Percentiles rank a stretch among this genome's conserved stretches.
Evolutionary conservation across 2,888 invertebrate genomes (phyloP).

Genomic region (Tetranychus piercei): DNA sequence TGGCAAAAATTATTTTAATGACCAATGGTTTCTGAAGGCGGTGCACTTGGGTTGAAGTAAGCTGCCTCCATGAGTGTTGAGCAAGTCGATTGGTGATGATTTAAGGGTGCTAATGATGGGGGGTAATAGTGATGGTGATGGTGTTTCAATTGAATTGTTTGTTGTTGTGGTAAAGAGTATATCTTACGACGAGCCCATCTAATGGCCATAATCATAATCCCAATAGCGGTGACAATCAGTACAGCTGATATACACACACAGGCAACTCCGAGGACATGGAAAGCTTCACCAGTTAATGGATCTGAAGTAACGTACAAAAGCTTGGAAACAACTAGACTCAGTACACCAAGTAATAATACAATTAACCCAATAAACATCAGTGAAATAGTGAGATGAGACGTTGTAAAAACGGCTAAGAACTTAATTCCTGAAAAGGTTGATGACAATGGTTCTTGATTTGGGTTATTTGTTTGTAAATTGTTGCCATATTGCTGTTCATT

Average conservation of each 20-base stretch:
- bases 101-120: neutral
- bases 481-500: neutral
- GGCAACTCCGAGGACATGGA: neutral
- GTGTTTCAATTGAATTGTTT: neutral
- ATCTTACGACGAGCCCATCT: neutral
- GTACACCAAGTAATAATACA: neutral
- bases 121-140: neutral
- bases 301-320: neutral
- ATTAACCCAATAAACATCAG: neutral
- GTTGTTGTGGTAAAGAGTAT: neutral
- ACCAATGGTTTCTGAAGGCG: neutral
- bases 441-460: neutral
- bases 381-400: neutral
- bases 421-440: neutral
- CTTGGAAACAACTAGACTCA: neutral
- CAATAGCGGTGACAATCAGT: neutral
- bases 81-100: neutral
- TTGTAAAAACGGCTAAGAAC: neutral
- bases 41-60: neutral
- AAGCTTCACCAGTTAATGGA: neutral
- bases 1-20: too few species aligned
- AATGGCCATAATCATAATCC: neutral
- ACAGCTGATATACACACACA: neutral
- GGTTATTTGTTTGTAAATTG: neutral
- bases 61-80: too few species aligned